phyloP scores from a whole-genome alignment of 2,113 vertebrate genomes.

The Callopanchax toddi region DNA sequence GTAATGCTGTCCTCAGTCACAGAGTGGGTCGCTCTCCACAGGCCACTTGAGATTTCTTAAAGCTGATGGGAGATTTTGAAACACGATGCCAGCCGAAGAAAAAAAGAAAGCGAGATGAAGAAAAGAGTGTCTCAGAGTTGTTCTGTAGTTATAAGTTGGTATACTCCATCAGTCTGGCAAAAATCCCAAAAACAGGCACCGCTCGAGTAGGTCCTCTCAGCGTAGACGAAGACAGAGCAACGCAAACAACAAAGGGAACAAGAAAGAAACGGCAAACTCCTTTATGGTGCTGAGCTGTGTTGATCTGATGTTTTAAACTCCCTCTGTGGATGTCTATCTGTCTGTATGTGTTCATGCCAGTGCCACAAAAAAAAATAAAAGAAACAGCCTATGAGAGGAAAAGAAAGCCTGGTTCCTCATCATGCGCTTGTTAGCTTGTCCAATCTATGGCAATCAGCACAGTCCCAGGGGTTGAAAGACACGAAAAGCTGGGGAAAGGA shows the following conservation, averaged over 20 bases:
- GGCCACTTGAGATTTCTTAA: conserved; percentile 82
- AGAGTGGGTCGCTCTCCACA: conserved; percentile 73
- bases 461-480: conserved; percentile 97
- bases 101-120: conserved; percentile 69
- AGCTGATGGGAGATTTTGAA: conserved; percentile 75
- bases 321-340: conserved; percentile 79
- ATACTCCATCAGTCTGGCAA: conserved; percentile 70
- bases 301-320: conserved; percentile 79
- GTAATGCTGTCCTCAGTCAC: conserved; percentile 78
- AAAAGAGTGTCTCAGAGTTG: conserved; percentile 49
- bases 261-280: conserved; percentile 82
- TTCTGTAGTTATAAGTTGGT: conserved; percentile 56
- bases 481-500: conserved; percentile 87
- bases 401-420: conserved; percentile 87
- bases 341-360: conserved; percentile 81
- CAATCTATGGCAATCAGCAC: conserved; percentile 99
- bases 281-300: conserved; percentile 83
- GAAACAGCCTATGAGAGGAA: conserved; percentile 82
- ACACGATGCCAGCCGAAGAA: conserved; percentile 73
- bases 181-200: conserved; percentile 63
- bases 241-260: conserved; percentile 60
- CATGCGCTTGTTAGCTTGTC: conserved; percentile 99
- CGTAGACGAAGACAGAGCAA: conserved; percentile 61
- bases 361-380: conserved; percentile 83
- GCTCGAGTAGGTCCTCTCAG: conserved; percentile 60